These are phyloP conservation scores for Drosophila jambulina DNA, from an alignment of 1,140 invertebrate genomes.

Conservation along the genomic window DNA sequence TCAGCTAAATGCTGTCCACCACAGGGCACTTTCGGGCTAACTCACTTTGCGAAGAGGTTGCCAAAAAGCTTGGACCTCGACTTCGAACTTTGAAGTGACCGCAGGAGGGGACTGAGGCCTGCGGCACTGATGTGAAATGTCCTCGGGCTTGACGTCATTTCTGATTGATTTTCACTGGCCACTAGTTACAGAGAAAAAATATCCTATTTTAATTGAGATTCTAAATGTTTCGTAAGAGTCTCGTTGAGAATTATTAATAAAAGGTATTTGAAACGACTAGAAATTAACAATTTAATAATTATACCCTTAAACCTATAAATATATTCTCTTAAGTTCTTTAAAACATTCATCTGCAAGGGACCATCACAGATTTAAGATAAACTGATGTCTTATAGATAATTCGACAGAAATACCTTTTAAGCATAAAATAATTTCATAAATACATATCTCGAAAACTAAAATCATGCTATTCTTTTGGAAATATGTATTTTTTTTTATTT, in stretches of 20 bases:
- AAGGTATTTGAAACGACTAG: background rate
- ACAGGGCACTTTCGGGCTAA: conserved; percentile 33
- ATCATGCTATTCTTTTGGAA: too few relatives aligned
- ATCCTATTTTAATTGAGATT: background rate
- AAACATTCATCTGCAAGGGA: too few relatives aligned
- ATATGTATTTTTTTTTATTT: too few relatives aligned
- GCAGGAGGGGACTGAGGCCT: conserved; percentile 17
- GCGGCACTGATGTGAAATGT: conserved; percentile 7
- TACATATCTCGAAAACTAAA: too few relatives aligned
- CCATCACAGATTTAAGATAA: too few relatives aligned
- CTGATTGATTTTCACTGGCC: conserved; percentile 59
- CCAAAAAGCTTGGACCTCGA: conserved; percentile 40
- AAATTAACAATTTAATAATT: background rate
- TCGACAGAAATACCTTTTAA: too few relatives aligned
- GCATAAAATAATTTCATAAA: too few relatives aligned
- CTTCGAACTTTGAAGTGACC: conserved; percentile 18
- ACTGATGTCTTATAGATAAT: too few relatives aligned
- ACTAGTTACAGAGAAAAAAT: background rate
- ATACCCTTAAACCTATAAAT: too few relatives aligned
- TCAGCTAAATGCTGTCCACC: conserved; percentile 31
- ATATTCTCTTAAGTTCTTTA: too few relatives aligned
- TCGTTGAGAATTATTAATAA: background rate
- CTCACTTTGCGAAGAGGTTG: conserved; percentile 27
- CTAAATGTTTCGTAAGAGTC: background rate
- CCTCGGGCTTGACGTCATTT: conserved; percentile 55